Conservation (phyloP, 2,113 vertebrate genomes). For the Elaphurus davidianus region DNA sequence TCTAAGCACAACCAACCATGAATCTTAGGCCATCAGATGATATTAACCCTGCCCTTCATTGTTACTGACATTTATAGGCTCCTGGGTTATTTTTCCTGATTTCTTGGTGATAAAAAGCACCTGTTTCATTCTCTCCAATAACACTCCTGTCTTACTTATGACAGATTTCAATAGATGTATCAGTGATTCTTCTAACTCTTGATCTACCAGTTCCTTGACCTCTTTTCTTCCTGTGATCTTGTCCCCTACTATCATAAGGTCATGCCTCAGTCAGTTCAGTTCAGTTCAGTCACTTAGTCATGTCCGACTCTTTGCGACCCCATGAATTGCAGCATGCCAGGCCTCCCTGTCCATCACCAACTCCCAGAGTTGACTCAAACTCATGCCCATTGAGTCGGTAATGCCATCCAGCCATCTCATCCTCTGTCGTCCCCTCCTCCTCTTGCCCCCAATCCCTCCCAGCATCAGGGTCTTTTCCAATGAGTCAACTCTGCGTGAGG, state of each 20-base stretch:
- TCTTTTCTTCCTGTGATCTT: neutral
- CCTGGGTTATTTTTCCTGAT: neutral
- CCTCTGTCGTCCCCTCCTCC: too few relatives aligned
- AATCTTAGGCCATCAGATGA: neutral
- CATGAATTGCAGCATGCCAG: too few relatives aligned
- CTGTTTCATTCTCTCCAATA: neutral
- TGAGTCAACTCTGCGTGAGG: too few relatives aligned
- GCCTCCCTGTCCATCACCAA: too few relatives aligned
- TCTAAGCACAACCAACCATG: neutral
- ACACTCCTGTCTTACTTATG: neutral
- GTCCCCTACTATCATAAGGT: neutral
- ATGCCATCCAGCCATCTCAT: too few relatives aligned
- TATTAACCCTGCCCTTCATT: neutral
- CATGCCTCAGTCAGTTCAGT: too few relatives aligned
- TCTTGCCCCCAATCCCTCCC: too few relatives aligned
- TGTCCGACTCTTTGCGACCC: too few relatives aligned
- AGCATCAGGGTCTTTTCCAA: too few relatives aligned
- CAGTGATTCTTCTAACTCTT: neutral
- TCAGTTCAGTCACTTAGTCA: too few relatives aligned
- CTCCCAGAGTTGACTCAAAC: too few relatives aligned
- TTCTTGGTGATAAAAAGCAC: neutral
- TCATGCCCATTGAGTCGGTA: too few relatives aligned
- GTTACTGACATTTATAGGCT: neutral
- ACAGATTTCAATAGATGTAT: neutral
- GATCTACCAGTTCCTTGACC: neutral